Percentiles rank a stretch among this genome's conserved stretches.
These are phyloP conservation scores for Caenorhabditis doughertyi DNA, from an alignment of 2,888 invertebrate genomes.

Conservation along the genomic window DNA sequence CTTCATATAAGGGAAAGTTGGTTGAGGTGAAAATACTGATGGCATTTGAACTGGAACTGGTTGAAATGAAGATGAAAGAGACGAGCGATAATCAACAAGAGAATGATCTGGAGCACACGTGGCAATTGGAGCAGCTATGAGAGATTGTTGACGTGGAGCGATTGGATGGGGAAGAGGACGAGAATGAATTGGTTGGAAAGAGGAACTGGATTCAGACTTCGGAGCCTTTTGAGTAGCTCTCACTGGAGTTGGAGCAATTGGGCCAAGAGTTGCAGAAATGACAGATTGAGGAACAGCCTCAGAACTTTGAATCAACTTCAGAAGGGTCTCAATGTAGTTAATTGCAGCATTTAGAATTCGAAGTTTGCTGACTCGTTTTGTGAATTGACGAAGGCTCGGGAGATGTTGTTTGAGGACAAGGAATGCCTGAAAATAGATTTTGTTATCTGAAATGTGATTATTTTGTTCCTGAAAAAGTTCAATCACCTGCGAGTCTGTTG, in stretches of 20 bases:
- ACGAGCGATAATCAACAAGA: conserved; percentile 45
- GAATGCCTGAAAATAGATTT: conserved; percentile 72
- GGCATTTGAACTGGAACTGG: conserved; percentile 37
- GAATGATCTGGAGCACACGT: conserved; percentile 51
- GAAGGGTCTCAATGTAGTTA: conserved; percentile 79
- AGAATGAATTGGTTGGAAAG: conserved; percentile 5
- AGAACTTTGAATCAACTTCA: conserved; percentile 47
- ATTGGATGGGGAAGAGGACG: conserved; percentile 7
- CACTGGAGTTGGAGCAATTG: conserved; percentile 37
- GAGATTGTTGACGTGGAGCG: conserved; percentile 1
- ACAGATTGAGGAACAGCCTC: conserved; percentile 30
- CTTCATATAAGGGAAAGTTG: conserved; percentile 65
- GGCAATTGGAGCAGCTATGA: conserved; percentile 25
- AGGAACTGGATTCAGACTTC: neutral
- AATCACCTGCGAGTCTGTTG: conserved; percentile 2
- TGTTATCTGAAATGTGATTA: too few relatives aligned
- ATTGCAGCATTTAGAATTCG: conserved; percentile 79
- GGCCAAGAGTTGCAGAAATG: conserved; percentile 42
- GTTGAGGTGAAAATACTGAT: conserved; percentile 40
- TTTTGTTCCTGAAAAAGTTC: neutral
- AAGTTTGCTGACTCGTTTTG: conserved; percentile 81
- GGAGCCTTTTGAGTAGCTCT: conserved; percentile 5
- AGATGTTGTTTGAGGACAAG: conserved; percentile 75
- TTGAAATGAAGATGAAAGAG: conserved; percentile 15
- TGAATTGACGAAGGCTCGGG: conserved; percentile 76